Conservation (phyloP, 2,113 vertebrate species). For the Tragelaphus strepsiceros region DNA sequence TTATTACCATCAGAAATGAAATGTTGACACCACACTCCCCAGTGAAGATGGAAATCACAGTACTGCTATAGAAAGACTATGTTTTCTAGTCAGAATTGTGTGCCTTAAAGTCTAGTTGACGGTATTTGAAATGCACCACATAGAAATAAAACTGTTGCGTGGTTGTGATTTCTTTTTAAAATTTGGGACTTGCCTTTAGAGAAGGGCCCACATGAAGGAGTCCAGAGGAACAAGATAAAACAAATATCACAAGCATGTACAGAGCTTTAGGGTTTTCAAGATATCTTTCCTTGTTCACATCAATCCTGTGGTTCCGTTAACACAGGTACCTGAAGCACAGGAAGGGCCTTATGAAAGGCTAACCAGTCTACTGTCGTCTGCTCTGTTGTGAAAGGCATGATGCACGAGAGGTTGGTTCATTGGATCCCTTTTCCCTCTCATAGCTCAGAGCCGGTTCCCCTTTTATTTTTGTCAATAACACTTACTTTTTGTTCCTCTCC, state of each 20-base stretch:
- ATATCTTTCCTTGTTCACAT: neutral
- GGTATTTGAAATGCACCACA: neutral
- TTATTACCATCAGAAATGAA: neutral
- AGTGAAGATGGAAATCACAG: neutral
- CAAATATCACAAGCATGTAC: neutral
- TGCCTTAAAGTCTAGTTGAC: neutral
- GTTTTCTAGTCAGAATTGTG: neutral
- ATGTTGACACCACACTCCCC: neutral
- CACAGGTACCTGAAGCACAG: neutral
- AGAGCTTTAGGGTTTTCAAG: neutral
- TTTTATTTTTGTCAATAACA: constrained; percentile 62
- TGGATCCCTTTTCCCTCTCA: neutral
- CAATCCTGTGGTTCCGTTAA: neutral
- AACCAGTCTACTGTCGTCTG: neutral
- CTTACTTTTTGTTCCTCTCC: constrained; percentile 69
- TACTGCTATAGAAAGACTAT: neutral
- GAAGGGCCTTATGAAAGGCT: neutral
- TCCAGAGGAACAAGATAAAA: neutral
- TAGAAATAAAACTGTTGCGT: neutral
- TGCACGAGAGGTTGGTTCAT: neutral
- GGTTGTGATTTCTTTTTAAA: neutral
- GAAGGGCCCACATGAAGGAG: neutral
- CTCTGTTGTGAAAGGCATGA: too few species aligned
- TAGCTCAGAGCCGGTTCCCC: constrained; percentile 6
- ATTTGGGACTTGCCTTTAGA: neutral